Base-by-base conservation (phyloP, 1,140 invertebrate species). In the Monochamus saltuarius region DNA sequence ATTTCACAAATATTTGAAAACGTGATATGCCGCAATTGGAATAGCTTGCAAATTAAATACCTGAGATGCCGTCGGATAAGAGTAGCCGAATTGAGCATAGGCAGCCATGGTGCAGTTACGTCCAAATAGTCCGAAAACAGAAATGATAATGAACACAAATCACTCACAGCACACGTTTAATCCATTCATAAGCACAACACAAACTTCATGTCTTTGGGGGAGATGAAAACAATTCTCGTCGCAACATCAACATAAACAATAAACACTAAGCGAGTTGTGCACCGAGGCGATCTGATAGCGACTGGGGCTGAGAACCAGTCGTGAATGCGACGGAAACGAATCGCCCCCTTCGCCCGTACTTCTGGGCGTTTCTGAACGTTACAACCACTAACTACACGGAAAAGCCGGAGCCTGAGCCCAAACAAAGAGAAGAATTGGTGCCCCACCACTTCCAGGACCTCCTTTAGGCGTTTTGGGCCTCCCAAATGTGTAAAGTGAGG, bases 81-180 rank as follows among this genome's bases (percentile, higher is more conserved):
- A 83, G 77, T 91, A 91, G 79, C 88, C 87, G 80, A 90, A 91
- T 80, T 91, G 89, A 74, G 88, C 83, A 81, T 90, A 91, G 66
- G 87, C 87, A 74, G 89, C 89, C 89, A 91, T 91, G 57, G 50
- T 22, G 54, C 51, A 19, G 45, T 19, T 58, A 29, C 52, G 50
- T 56, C 37, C 49, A 47, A 66, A 64, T 46, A 50, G 46, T 50
- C 46, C 38, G 14, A 39, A 58, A 22, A n/a, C 14, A 42, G 49
- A 64, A 42, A 55, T 56, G 29, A 35, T 49, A 53, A 8, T 53
- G 16, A 42, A 43, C 51, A 64, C 64, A 61, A 29, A 36, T 59
- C 69, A 69, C 56, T 51, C 65, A 56, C 63, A 64, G 39, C 57
- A 51, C 57, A 67, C 56, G 57, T 39, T 45, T 54, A 61, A 64